Evolutionary conservation across 2,113 vertebrate genomes (phyloP), one percentile per base, ranked within the genome.

Genomic region (Alethe diademata): DNA sequence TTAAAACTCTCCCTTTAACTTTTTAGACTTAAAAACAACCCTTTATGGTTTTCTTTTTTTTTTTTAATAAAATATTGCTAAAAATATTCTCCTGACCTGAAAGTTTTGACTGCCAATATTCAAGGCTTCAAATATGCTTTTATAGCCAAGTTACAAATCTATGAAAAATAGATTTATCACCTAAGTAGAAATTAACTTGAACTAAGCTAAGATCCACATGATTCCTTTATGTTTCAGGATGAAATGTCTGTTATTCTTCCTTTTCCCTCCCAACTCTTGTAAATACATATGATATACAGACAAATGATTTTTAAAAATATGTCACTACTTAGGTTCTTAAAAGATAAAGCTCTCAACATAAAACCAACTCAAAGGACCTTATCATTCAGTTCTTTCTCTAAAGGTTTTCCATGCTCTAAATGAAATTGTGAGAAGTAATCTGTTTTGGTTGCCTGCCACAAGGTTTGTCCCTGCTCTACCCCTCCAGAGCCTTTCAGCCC

Each of bases 121-220:
- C 56, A 96, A 85, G 43, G 80, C 92, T 93, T 95, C 94, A 93
- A 92, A 66, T 88, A 65, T 86, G 66, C 91, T 96, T 97, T 97
- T 90, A 89, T 89, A 96, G 79, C 65, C 82, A 97, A 96, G 88
- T 92, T 94, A 91, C 73, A 97, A 96, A 96, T 92, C 70, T 89
- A 61, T 81, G 54, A 97, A 97, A 97, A 97, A 94, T 40, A 88
- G 85, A 92, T 90, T 96, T 92, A 96, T 94, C 40, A 29, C 73
- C 84, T 90, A 92, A 88, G 78, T 82, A 79, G 75, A 93, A 95
- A 97, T 90, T 90, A 94, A 95, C 26, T 26, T 82, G 73, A 86
- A 75, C 43, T 70, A 88, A 95, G 94, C 95, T 93, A 96, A 97
- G 74, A 86, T 88, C 90, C 87, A 92, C 80, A 90, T 36, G 58